Evolutionary conservation across 2,797 vertebrate genomes (phyloP), one percentile per base, ranked within the genome.

Genomic region (Crossoptilon crossoptilon): DNA sequence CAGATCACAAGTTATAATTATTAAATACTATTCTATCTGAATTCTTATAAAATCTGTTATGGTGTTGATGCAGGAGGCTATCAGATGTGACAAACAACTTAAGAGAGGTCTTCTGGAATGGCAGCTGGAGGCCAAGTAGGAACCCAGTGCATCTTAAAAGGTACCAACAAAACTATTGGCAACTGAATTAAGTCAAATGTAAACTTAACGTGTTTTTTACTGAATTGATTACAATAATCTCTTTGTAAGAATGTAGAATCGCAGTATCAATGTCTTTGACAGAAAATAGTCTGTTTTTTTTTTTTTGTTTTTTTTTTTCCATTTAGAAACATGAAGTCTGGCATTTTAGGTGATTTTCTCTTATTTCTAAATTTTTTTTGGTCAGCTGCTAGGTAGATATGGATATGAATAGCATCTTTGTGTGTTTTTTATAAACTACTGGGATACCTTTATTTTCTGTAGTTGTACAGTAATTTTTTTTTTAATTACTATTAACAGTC

Each of bases 81-180:
- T 48, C 35, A 85, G 51, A 62, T 66, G 24, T 70, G 72, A 33
- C n/a, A 84, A 56, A 71, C 21, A 77, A 67, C 10, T 7, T 66
- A 5, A 9, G 37, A 53, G 18, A 67, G 7, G 16, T 31, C 31
- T 60, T 46, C 15, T 59, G 49, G 33, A 9, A 10, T 66, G 13
- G 9, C 41, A 91, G 24, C 49, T 75, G 59, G 15, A 66, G 21
- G 58, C 6, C 49, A 70, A 8, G 9, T 15, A 35, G 56, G 19
- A 23, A 69, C 33, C 26, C 67, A 58, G 29, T 79, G 4, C 51
- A 67, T 43, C n/a, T 39, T 31, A 19, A 49, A 8, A 37, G 22
- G 46, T 19, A 55, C 18, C 22, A 33, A 33, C 0, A 1, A 74
- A 14, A 62, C 16, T 41, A 26, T 24, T 0, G 27, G 26, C 31